phyloP scores from a whole-genome alignment of 2,888 invertebrate genomes.

The Himalopsyche kuldschensis region DNA sequence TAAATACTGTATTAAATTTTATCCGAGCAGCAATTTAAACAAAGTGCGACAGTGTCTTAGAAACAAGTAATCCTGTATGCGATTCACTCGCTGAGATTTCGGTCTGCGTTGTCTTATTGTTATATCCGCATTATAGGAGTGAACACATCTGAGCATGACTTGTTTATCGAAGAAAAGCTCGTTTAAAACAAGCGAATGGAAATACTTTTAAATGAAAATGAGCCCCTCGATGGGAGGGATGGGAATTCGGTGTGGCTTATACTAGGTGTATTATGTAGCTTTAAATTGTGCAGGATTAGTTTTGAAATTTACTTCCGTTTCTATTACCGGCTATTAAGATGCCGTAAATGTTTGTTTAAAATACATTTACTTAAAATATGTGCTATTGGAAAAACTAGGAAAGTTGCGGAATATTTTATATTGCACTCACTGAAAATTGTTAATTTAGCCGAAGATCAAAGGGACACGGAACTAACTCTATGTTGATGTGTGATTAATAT shows the following conservation, averaged over 20 bases:
- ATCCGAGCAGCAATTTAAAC: not conserved
- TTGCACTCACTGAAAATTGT: no score
- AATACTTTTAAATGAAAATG: conserved; percentile 2
- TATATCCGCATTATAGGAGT: not conserved
- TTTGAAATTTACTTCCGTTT: not conserved
- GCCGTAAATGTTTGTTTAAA: no score
- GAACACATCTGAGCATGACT: conserved; percentile 6
- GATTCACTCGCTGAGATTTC: not conserved
- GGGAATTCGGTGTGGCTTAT: not conserved
- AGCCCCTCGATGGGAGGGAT: not conserved
- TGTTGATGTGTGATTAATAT: no score
- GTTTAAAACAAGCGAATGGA: not conserved
- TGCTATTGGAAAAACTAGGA: no score
- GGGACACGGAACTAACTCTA: no score
- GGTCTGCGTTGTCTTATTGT: not conserved
- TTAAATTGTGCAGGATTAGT: not conserved
- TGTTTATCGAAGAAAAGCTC: not conserved
- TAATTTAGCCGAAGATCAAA: no score
- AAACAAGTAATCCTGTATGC: conserved; percentile 1
- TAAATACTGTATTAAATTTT: conserved; percentile 7
- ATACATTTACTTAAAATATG: no score
- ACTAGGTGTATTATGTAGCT: not conserved
- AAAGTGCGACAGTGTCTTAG: not conserved
- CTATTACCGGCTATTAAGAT: no score
- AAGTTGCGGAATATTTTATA: no score